Evolutionary conservation across 2,113 vertebrate genomes (phyloP).

Genomic region (Anas platyrhynchos): DNA sequence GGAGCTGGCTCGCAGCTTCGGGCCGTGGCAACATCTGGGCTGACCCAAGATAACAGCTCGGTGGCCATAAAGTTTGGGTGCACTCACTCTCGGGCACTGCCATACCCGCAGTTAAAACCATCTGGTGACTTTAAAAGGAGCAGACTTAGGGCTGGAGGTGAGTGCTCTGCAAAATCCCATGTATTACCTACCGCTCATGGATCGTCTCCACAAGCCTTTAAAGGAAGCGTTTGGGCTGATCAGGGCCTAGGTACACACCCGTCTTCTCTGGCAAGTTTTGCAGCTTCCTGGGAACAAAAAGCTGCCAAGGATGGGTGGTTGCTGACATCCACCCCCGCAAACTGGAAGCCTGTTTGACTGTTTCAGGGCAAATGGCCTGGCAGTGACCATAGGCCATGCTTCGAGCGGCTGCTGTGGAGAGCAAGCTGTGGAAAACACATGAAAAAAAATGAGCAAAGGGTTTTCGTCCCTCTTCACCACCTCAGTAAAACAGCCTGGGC

Average conservation of each 20-base stretch:
- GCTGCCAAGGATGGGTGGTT: not conserved
- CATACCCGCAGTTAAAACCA: not conserved
- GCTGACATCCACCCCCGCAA: not conserved
- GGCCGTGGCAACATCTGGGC: rapidly evolving
- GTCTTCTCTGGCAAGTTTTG: conserved; percentile 31
- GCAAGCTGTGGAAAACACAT: not conserved
- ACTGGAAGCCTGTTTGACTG: not conserved
- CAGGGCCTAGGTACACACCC: not conserved
- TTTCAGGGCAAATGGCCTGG: not conserved
- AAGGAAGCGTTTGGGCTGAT: not conserved
- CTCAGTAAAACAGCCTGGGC: not conserved
- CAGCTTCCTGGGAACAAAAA: conserved; percentile 1
- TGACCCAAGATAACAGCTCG: not conserved
- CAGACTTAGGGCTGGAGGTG: not conserved
- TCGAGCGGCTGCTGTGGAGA: not conserved
- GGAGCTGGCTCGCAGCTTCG: not conserved
- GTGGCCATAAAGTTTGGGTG: not conserved
- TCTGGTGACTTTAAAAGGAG: not conserved
- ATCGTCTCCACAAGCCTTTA: conserved; percentile 11
- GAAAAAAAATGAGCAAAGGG: not conserved
- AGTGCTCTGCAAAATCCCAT: not conserved
- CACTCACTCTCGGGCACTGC: not conserved
- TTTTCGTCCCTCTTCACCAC: not conserved
- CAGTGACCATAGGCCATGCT: not conserved
- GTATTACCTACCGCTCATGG: not conserved